These are phyloP conservation scores for Thryonomys swinderianus DNA, from an alignment of 2,113 vertebrate species.

Conservation along the genomic window DNA sequence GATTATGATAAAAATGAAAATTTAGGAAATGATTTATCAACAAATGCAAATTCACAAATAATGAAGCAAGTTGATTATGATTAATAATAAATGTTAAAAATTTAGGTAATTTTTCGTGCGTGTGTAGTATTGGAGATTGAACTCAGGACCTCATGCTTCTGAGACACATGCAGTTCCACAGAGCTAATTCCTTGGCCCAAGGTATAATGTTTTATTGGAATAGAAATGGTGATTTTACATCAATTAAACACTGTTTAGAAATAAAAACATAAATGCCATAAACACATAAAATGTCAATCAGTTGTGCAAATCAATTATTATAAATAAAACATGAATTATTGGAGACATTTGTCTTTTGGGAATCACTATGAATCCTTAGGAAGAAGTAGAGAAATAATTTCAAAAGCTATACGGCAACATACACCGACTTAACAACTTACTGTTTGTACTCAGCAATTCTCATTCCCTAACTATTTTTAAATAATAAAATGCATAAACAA, in stretches of 20 bases:
- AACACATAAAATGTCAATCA: neutral
- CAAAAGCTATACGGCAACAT: neutral
- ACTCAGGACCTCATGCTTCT: no score
- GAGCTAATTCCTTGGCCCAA: no score
- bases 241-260: neutral
- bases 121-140: no score
- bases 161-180: no score
- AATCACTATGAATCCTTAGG: neutral
- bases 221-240: neutral
- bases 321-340: neutral
- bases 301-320: neutral
- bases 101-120: neutral
- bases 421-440: neutral
- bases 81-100: neutral
- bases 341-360: neutral
- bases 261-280: neutral
- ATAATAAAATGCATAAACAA: neutral
- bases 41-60: neutral
- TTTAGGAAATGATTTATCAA: neutral
- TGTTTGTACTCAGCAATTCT: neutral
- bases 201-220: neutral
- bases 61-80: neutral
- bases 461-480: neutral
- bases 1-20: neutral
- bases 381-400: neutral